Evolutionary conservation across 1,140 invertebrate species (phyloP).

Genomic region (Solenopsis invicta): DNA sequence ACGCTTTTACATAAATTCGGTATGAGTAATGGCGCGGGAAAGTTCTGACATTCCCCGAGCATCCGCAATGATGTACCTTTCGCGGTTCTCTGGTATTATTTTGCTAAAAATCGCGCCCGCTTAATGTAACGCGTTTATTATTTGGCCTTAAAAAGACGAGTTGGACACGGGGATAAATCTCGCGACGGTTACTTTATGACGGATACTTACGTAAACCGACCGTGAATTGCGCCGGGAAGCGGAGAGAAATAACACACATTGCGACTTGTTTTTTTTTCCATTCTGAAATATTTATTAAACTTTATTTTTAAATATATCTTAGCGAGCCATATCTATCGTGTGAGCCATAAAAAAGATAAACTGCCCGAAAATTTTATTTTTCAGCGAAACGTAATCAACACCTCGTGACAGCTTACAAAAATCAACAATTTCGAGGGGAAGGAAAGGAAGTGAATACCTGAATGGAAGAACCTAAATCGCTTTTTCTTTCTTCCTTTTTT

Average conservation of each 20-base stretch:
- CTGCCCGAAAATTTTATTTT: constrained; percentile 33
- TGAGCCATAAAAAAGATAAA: constrained; percentile 55
- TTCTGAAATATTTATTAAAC: constrained; percentile 63
- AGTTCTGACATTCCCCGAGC: constrained; percentile 17
- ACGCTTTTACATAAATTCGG: constrained; percentile 37
- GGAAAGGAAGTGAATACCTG: background rate
- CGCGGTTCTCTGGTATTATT: background rate
- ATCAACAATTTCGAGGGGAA: constrained; percentile 15
- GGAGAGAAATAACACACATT: constrained; percentile 27
- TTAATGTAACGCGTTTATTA: constrained; percentile 22
- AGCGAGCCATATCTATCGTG: constrained; percentile 35
- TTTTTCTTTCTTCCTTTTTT: background rate
- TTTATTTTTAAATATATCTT: constrained; percentile 59
- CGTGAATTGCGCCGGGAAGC: background rate
- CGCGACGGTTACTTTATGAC: background rate
- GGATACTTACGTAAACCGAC: background rate
- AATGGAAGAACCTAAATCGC: constrained; percentile 36
- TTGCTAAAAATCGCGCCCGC: background rate
- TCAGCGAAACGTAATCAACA: constrained; percentile 27
- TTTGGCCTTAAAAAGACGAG: background rate
- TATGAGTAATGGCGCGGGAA: constrained; percentile 25
- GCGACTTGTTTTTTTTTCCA: background rate
- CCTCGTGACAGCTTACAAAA: constrained; percentile 27
- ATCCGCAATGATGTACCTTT: constrained; percentile 10
- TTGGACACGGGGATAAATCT: constrained; percentile 30